Percentiles rank a stretch among this genome's conserved stretches.
These are phyloP conservation scores for Polydrusus pterygomalis DNA, from an alignment of 2,888 invertebrate species.

Conservation along the genomic window DNA sequence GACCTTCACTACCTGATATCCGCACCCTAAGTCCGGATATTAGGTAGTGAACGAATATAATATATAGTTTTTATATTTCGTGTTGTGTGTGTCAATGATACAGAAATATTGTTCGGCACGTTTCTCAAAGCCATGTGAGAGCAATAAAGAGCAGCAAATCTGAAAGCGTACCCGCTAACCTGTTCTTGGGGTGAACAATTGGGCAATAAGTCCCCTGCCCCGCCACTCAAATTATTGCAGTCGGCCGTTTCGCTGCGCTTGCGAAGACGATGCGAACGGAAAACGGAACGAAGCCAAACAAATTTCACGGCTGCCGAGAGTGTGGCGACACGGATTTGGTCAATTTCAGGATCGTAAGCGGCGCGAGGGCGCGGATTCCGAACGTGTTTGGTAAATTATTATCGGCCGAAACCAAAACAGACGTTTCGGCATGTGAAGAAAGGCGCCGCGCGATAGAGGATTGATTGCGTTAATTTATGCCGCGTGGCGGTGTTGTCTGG, in stretches of 20 bases:
- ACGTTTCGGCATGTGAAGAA: conserved; percentile 21
- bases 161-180: no score
- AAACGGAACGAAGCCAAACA: conserved; percentile 13
- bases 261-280: conserved; percentile 4
- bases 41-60: no score
- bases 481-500: conserved; percentile 7
- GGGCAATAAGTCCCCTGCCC: not conserved
- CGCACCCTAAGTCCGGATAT: no score
- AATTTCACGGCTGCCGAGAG: conserved; percentile 10
- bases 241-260: not conserved
- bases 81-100: no score
- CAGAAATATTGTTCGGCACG: no score
- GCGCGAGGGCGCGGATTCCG: conserved; percentile 17
- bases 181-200: not conserved
- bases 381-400: conserved; percentile 20
- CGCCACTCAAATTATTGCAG: not conserved
- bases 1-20: no score
- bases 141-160: no score
- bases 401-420: conserved; percentile 19
- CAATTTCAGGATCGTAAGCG: conserved; percentile 12
- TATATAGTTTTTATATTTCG: no score
- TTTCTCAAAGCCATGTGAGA: no score
- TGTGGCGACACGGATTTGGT: conserved; percentile 24
- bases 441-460: conserved; percentile 9
- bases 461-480: not conserved